Evolutionary conservation across 2,888 invertebrate species (phyloP).

Genomic region (Andrena fulva): DNA sequence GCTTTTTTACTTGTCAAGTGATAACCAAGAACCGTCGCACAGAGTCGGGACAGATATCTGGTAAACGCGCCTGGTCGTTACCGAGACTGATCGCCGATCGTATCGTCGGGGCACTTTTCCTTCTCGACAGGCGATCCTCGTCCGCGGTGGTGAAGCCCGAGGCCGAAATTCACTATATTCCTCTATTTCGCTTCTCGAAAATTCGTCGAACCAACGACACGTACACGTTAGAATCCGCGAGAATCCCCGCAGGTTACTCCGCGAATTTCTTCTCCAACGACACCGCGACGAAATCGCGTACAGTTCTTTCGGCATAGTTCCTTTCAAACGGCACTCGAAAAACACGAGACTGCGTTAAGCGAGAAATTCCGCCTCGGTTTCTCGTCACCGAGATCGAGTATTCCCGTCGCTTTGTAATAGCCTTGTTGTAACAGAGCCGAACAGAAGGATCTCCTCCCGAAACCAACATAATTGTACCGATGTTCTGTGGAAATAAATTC

Average conservation of each 20-base stretch:
- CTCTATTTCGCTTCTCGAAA: constrained; percentile 17
- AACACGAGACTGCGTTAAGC: not conserved
- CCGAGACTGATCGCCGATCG: constrained; percentile 20
- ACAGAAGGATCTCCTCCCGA: not conserved
- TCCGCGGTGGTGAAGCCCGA: not conserved
- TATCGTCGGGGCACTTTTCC: constrained; percentile 9
- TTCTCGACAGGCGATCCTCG: constrained; percentile 3
- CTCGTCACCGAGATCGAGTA: not conserved
- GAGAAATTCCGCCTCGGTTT: constrained; percentile 18
- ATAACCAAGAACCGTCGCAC: not conserved
- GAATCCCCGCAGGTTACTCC: constrained; percentile 25
- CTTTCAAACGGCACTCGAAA: not conserved
- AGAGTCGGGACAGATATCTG: constrained; percentile 21
- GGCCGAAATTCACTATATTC: too few species aligned
- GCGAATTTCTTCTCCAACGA: constrained; percentile 21
- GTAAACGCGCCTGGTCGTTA: constrained; percentile 14
- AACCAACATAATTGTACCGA: constrained; percentile 6
- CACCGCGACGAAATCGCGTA: constrained; percentile 8
- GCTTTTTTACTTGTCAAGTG: constrained; percentile 30
- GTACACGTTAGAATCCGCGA: not conserved
- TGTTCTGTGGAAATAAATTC: constrained; percentile 13
- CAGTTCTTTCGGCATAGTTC: constrained; percentile 1
- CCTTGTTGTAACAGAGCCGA: not conserved
- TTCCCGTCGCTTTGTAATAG: not conserved
- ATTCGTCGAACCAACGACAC: constrained; percentile 14